Evolutionary conservation across 2,888 invertebrate species (phyloP).

Genomic region (Drosophila tripunctata): DNA sequence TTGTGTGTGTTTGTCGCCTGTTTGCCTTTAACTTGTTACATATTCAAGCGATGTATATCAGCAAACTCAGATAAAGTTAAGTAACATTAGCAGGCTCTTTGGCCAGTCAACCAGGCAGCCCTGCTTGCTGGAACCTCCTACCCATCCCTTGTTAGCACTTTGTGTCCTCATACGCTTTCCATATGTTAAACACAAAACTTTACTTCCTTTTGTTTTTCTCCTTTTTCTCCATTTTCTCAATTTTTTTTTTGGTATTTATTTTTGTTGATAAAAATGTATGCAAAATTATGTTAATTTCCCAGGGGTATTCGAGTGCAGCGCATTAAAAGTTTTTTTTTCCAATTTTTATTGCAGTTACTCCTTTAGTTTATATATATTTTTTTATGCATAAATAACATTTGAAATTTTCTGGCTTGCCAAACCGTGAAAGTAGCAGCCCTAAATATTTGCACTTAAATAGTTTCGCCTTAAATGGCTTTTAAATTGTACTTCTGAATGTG

Average conservation of each 20-base stretch:
- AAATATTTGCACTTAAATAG: neutral
- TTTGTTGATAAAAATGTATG: slow-evolving; percentile 62
- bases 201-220: slow-evolving; percentile 16
- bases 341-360: slow-evolving; percentile 40
- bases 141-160: slow-evolving; percentile 1
- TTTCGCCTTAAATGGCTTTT: neutral
- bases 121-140: neutral
- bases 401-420: neutral
- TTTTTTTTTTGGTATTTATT: neutral
- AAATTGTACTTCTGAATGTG: too few relatives aligned
- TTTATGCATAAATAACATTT: neutral
- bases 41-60: slow-evolving; percentile 73
- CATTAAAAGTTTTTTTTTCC: slow-evolving; percentile 52
- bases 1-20: slow-evolving; percentile 45
- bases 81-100: slow-evolving; percentile 48
- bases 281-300: slow-evolving; percentile 73
- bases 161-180: neutral
- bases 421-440: neutral
- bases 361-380: neutral
- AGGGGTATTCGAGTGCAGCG: slow-evolving; percentile 66
- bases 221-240: neutral
- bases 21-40: slow-evolving; percentile 73
- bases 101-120: slow-evolving; percentile 1
- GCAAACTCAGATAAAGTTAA: slow-evolving; percentile 60
- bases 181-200: slow-evolving; percentile 14